Base-by-base conservation (phyloP, 2,797 vertebrate genomes). In the Diglossa cyanea region DNA sequence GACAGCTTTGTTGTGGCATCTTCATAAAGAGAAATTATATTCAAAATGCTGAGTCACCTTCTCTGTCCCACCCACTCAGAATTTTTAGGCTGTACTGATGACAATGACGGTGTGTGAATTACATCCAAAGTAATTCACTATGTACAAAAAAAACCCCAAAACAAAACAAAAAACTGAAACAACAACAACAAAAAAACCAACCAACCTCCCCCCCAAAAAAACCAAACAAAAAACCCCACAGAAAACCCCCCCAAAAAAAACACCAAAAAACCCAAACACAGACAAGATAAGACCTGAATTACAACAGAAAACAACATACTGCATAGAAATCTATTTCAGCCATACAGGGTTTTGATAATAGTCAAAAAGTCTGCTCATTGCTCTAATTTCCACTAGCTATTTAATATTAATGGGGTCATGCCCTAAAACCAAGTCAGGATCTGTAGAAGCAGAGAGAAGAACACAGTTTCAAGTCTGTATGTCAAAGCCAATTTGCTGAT, bases 381-480 rank as follows among this genome's bases (percentile, higher is more conserved):
- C 77, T 85, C 6, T 31, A 63, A 79, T 62, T 87, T 70, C 53
- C 51, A 81, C n/a, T 40, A 80, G 37, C 35, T 85, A 45, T 71
- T 93, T 51, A 78, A 75, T 82, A 87, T 82, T 79, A 79, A 73
- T 80, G 50, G 7, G 50, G 21, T 76, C 44, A 85, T 83, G 72
- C 67, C 72, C 81, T 87, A 88, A 71, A 83, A 90, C 3, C 75
- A 74, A 42, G n/a, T 35, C 66, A 82, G n/a, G 78, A 90, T 93
- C 80, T 90, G 53, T 57, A 90, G 61, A 94, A 94, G 75, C 70
- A 89, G 63, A 93, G 79, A 76, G 65, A 63, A 35, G 55, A 93
- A 93, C 92, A 95, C 66, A 74, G 40, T 86, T 87, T 63, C 48
- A 95, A 88, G 79, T 72, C 66, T 0, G 0, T 80, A 67, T 13